phyloP scores from a whole-genome alignment of 2,888 invertebrate genomes.

The Elmis aenea region DNA sequence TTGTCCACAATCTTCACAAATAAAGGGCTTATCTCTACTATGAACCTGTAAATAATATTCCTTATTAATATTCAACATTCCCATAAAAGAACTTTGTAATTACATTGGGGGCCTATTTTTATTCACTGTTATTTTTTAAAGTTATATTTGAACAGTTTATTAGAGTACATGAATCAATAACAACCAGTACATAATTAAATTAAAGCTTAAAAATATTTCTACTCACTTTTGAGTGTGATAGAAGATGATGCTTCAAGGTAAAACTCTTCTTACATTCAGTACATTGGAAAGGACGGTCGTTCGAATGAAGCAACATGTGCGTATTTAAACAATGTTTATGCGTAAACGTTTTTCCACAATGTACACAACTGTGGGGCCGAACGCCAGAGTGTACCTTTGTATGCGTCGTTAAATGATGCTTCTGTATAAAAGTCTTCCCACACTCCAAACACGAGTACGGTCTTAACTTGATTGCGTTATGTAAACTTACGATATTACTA shows the following conservation, averaged over 20 bases:
- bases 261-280: slow-evolving; percentile 83
- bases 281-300: slow-evolving; percentile 77
- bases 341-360: slow-evolving; percentile 77
- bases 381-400: slow-evolving; percentile 78
- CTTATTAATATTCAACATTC: slow-evolving; percentile 2
- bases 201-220: slow-evolving; percentile 27
- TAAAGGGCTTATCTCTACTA: slow-evolving; percentile 74
- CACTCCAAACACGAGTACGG: slow-evolving; percentile 62
- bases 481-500: no score
- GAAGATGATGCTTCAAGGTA: slow-evolving; percentile 77
- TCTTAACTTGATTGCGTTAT: no score
- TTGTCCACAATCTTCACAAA: slow-evolving; percentile 77
- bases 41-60: slow-evolving; percentile 56
- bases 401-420: slow-evolving; percentile 80
- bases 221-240: slow-evolving; percentile 69
- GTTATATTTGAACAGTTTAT: slow-evolving; percentile 1
- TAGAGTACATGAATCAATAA: no score
- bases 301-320: slow-evolving; percentile 73
- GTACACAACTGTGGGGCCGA: slow-evolving; percentile 71
- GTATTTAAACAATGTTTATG: slow-evolving; percentile 81
- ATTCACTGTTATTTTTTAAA: no score
- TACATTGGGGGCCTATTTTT: no score
- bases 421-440: slow-evolving; percentile 76
- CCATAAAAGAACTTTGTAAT: not conserved
- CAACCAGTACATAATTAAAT: not conserved